phyloP scores from a whole-genome alignment of 2,113 vertebrate genomes.

The Arizona elegans region DNA sequence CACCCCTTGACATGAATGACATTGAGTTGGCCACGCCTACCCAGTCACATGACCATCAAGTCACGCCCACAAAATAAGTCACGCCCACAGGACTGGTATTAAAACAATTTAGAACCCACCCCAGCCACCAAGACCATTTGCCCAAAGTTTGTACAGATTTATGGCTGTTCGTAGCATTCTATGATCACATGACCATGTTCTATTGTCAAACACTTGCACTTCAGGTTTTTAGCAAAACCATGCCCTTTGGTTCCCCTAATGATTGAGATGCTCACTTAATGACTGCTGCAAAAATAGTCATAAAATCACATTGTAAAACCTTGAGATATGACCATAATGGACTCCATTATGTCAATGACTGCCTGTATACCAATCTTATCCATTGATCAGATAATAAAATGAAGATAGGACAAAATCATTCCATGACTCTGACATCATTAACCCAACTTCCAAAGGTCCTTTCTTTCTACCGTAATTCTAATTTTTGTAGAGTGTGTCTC shows the following conservation, averaged over 20 bases:
- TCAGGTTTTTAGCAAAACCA: neutral
- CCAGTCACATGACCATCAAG: no score
- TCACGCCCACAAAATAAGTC: no score
- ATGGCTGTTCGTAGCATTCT: neutral
- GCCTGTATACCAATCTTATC: neutral
- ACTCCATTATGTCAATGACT: neutral
- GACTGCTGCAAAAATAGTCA: neutral
- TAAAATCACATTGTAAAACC: neutral
- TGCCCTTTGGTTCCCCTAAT: neutral
- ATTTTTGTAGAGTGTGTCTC: neutral
- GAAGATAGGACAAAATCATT: neutral
- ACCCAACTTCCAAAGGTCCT: neutral
- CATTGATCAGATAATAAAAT: neutral
- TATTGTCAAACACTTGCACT: neutral
- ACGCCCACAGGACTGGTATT: no score
- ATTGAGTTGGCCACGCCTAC: no score
- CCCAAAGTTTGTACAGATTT: neutral
- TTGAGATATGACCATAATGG: no score
- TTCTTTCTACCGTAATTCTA: neutral
- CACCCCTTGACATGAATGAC: no score
- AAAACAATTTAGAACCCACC: no score
- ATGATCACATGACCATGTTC: neutral
- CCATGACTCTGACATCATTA: neutral
- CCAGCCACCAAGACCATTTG: no score
- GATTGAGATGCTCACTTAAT: neutral